These are phyloP conservation scores for Napeogenes inachia DNA, from an alignment of 2,888 invertebrate species.

Conservation along the genomic window DNA sequence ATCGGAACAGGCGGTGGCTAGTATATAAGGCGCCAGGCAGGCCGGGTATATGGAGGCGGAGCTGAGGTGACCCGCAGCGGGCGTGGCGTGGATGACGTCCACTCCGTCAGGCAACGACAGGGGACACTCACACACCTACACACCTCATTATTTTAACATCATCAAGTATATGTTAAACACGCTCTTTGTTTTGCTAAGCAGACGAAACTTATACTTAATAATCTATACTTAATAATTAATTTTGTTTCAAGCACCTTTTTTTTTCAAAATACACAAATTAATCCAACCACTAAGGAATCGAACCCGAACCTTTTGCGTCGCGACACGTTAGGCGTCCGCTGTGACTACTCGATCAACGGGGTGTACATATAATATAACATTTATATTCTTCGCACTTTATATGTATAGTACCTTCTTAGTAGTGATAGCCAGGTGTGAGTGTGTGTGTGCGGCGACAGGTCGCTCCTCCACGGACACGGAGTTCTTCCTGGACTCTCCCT, in stretches of 20 bases:
- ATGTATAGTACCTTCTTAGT: constrained; percentile 85
- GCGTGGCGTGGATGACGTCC: constrained; percentile 94
- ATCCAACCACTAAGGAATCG: too few species aligned
- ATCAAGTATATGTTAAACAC: too few species aligned
- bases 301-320: too few species aligned
- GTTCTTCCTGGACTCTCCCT: constrained; percentile 78
- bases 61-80: constrained; percentile 97
- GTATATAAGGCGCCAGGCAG: constrained; percentile 97
- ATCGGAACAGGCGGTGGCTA: constrained; percentile 97
- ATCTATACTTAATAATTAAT: too few species aligned
- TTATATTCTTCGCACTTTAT: too few species aligned
- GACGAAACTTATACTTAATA: too few species aligned
- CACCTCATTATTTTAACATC: background rate
- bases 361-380: too few species aligned
- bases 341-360: too few species aligned
- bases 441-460: constrained; percentile 60
- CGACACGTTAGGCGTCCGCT: too few species aligned
- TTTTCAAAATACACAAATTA: too few species aligned
- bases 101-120: constrained; percentile 92
- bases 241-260: too few species aligned
- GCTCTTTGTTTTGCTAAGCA: too few species aligned
- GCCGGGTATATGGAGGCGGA: constrained; percentile 99
- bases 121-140: constrained; percentile 88
- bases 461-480: constrained; percentile 67
- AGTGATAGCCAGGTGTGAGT: constrained; percentile 87